Conservation (phyloP, 2,797 vertebrate species). For the Hafferia zeledoni region DNA sequence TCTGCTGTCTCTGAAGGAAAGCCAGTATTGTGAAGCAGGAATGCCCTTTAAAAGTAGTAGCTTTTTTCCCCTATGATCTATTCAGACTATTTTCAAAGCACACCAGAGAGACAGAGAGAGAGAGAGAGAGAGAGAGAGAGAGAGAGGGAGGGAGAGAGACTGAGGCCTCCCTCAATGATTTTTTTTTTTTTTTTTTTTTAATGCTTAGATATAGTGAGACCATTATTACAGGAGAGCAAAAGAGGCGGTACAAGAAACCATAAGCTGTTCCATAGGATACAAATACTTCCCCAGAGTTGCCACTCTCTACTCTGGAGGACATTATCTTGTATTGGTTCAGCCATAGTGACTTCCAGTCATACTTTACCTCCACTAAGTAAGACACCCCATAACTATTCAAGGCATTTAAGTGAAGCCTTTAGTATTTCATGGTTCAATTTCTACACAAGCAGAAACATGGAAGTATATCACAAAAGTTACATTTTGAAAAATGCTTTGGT, state of each 20-base stretch:
- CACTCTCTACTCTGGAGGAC: background rate
- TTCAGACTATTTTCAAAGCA: background rate
- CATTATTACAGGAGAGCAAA: background rate
- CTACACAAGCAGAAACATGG: background rate
- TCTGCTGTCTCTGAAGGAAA: background rate
- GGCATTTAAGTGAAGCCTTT: background rate
- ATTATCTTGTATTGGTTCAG: background rate
- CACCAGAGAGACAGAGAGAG: background rate
- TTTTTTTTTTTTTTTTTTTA: background rate
- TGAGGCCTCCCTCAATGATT: background rate
- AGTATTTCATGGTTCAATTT: background rate
- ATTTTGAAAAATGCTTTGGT: background rate
- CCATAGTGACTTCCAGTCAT: background rate
- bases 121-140: no score
- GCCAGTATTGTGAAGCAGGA: background rate
- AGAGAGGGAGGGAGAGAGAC: no score
- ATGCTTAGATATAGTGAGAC: background rate
- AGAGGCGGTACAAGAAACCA: background rate
- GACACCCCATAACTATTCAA: accelerated
- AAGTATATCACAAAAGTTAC: background rate
- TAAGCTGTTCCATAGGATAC: background rate
- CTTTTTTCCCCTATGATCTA: background rate
- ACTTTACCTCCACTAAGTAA: background rate
- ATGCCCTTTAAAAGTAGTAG: background rate
- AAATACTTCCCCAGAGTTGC: background rate